Conservation (phyloP, 2,797 vertebrate species). For the Takifugu rubripes region DNA sequence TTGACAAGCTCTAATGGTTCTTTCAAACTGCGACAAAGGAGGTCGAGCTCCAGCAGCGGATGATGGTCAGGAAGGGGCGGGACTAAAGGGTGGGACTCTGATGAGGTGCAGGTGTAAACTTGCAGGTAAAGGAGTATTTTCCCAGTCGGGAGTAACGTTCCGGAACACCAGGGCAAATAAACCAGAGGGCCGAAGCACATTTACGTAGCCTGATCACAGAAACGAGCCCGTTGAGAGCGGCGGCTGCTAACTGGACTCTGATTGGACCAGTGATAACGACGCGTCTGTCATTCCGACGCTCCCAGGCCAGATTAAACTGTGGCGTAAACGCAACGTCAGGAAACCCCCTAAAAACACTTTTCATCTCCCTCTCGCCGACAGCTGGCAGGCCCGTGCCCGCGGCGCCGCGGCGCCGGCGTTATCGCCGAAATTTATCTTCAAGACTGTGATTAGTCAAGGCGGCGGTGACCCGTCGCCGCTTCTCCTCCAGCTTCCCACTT, state of each 20-base stretch:
- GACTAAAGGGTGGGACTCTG: too few relatives aligned
- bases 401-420: slow-evolving; percentile 24
- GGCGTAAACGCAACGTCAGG: slow-evolving; percentile 56
- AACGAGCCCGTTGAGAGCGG: slow-evolving; percentile 12
- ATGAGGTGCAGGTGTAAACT: too few relatives aligned
- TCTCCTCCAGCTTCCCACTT: slow-evolving; percentile 29
- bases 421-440: slow-evolving; percentile 53
- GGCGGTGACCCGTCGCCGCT: slow-evolving; percentile 44
- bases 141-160: too few relatives aligned
- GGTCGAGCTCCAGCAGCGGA: too few relatives aligned
- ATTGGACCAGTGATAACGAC: slow-evolving; percentile 58
- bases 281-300: slow-evolving; percentile 51
- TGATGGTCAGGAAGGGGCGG: too few relatives aligned
- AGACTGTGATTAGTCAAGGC: slow-evolving; percentile 48
- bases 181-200: too few relatives aligned
- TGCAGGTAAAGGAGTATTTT: too few relatives aligned
- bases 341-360: slow-evolving; percentile 55
- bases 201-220: background rate
- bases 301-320: slow-evolving; percentile 65
- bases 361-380: slow-evolving; percentile 34
- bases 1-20: too few relatives aligned
- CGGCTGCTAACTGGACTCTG: slow-evolving; percentile 45
- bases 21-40: too few relatives aligned
- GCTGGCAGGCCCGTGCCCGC: slow-evolving; percentile 34
- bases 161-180: too few relatives aligned